phyloP scores from a whole-genome alignment of 2,797 vertebrate species.

The Emydoidea blandingii region DNA sequence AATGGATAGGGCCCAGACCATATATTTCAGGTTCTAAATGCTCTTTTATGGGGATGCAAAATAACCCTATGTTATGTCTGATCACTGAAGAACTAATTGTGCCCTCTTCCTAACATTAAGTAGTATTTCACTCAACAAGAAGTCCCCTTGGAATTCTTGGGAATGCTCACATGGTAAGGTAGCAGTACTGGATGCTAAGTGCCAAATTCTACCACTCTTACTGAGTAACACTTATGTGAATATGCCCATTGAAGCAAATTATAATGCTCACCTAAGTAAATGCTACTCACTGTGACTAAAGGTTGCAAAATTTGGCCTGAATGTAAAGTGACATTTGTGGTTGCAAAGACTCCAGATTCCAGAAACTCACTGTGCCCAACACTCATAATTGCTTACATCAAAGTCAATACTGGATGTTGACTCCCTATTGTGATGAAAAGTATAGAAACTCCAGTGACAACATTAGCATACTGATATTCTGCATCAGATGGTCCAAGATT shows the following conservation, averaged over 20 bases:
- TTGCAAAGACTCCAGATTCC: neutral
- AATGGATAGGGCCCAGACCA: neutral
- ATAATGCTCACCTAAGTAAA: neutral
- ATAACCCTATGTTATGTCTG: neutral
- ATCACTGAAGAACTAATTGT: neutral
- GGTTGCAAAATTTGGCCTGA: neutral
- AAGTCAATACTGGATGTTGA: neutral
- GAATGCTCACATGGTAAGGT: neutral
- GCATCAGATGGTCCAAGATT: neutral
- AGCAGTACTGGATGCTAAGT: fast-evolving
- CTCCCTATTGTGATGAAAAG: neutral
- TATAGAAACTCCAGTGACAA: neutral
- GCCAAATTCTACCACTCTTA: neutral
- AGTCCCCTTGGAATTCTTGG: neutral
- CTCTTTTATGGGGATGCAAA: neutral
- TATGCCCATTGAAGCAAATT: neutral
- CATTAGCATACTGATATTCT: neutral
- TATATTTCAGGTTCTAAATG: neutral
- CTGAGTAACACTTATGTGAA: neutral
- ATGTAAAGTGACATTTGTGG: neutral
- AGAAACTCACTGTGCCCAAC: neutral
- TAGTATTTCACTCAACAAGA: neutral
- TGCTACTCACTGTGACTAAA: fast-evolving
- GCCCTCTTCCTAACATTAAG: neutral
- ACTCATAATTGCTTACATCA: neutral